Evolutionary conservation across 37 sponge, comb jelly and placozoan species (phyloP).

Genomic region (Mnemiopsis leidyi): DNA sequence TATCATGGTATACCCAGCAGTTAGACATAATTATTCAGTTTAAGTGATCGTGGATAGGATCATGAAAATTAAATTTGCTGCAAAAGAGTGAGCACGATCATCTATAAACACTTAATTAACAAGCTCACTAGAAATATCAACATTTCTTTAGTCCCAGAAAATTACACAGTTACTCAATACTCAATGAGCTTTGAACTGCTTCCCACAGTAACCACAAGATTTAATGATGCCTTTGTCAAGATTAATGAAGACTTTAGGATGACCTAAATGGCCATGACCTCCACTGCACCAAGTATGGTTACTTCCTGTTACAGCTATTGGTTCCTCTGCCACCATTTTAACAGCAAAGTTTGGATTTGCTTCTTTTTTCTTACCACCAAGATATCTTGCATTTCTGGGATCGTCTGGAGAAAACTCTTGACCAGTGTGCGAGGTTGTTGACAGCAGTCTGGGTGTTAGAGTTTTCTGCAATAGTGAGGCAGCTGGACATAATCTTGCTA

Average conservation of each 20-base stretch:
- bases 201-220: conserved; percentile 54
- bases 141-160: too few species aligned
- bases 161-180: too few species aligned
- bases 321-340: conserved; percentile 56
- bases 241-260: conserved; percentile 48
- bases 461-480: neutral
- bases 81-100: too few species aligned
- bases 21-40: too few species aligned
- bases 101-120: too few species aligned
- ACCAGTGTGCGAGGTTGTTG: conserved; percentile 29
- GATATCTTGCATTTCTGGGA: conserved; percentile 37
- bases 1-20: too few species aligned
- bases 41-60: too few species aligned
- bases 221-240: conserved; percentile 39
- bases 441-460: neutral
- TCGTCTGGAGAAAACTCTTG: neutral
- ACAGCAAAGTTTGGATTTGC: conserved; percentile 55
- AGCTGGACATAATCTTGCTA: neutral
- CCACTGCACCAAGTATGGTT: conserved; percentile 46
- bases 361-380: conserved; percentile 56
- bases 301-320: neutral
- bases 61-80: too few species aligned
- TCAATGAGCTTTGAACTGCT: conserved; percentile 64
- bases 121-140: too few species aligned
- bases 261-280: conserved; percentile 32